Evolutionary conservation across 2,797 vertebrate genomes (phyloP).

Genomic region (Lacerta bilineata): DNA sequence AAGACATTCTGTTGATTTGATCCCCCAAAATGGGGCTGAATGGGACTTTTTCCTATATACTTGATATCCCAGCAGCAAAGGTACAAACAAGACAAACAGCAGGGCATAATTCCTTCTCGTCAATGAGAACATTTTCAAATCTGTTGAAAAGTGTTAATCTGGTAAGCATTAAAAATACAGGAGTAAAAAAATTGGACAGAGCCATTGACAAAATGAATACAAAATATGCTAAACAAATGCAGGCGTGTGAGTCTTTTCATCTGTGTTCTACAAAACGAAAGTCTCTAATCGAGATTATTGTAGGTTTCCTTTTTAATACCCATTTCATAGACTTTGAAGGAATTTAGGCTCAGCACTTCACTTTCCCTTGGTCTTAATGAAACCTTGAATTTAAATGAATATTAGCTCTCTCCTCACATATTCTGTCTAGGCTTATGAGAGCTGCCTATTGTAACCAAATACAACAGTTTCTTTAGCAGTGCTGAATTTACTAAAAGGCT

Average conservation of each 20-base stretch:
- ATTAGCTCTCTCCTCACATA: slow-evolving; percentile 90
- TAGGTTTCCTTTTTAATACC: slow-evolving; percentile 70
- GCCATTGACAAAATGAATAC: slow-evolving; percentile 40
- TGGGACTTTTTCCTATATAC: not conserved
- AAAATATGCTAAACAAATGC: slow-evolving; percentile 54
- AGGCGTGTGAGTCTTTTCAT: slow-evolving; percentile 47
- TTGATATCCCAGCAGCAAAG: slow-evolving; percentile 22
- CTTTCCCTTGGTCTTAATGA: slow-evolving; percentile 73
- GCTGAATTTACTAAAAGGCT: slow-evolving; percentile 85
- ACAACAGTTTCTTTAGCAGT: slow-evolving; percentile 88
- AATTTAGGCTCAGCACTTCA: slow-evolving; percentile 66
- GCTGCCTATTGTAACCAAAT: slow-evolving; percentile 84
- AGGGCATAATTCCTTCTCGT: not conserved
- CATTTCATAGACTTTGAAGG: slow-evolving; percentile 73
- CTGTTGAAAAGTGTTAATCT: not conserved
- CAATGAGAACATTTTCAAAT: not conserved
- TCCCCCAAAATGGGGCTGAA: slow-evolving; percentile 28
- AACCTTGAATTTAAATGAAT: slow-evolving; percentile 77
- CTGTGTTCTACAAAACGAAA: slow-evolving; percentile 59
- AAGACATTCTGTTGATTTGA: slow-evolving; percentile 43
- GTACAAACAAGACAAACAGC: slow-evolving; percentile 35
- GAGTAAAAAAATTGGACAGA: slow-evolving; percentile 40
- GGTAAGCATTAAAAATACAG: slow-evolving; percentile 21
- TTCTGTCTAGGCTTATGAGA: slow-evolving; percentile 86
- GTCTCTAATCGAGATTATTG: slow-evolving; percentile 60